Evolutionary conservation across 1,140 invertebrate genomes (phyloP).

Genomic region (Drosophila gunungcola): DNA sequence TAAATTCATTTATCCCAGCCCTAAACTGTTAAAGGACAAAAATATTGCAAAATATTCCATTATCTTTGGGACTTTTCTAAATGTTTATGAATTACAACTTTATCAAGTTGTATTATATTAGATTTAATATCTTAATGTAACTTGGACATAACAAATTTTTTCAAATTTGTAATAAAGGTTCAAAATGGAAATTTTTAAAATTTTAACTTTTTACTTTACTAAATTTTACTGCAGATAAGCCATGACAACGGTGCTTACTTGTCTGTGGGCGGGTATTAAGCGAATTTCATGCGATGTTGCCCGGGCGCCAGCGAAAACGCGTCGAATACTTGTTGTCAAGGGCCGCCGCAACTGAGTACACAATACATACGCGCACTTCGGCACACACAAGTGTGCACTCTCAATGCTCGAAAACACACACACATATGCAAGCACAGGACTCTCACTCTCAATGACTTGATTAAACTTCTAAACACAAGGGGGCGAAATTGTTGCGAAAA

Average conservation of each 20-base stretch:
- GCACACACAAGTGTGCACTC: conserved; percentile 7
- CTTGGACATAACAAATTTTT: too few species aligned
- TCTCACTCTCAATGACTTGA: conserved; percentile 68
- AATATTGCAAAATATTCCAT: conserved; percentile 15
- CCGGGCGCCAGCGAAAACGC: conserved; percentile 55
- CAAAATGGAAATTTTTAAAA: not conserved
- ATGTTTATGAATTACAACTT: too few species aligned
- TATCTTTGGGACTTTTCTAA: not conserved
- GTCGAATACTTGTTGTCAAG: conserved; percentile 66
- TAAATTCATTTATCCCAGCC: conserved; percentile 29
- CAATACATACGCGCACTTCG: conserved; percentile 14
- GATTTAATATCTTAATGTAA: too few species aligned
- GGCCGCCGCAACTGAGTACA: conserved; percentile 37
- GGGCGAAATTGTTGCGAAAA: conserved; percentile 60
- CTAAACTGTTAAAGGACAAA: not conserved
- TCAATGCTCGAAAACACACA: conserved; percentile 14
- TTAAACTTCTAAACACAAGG: conserved; percentile 55
- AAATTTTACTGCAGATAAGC: conserved; percentile 18
- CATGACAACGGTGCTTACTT: conserved; percentile 1
- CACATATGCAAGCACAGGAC: conserved; percentile 17
- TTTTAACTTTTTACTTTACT: not conserved
- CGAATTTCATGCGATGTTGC: conserved; percentile 57
- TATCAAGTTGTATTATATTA: too few species aligned
- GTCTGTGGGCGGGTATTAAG: conserved; percentile 49
- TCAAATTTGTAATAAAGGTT: not conserved